Evolutionary conservation across 2,113 vertebrate genomes (phyloP).

Genomic region (Saimiri boliviensis): DNA sequence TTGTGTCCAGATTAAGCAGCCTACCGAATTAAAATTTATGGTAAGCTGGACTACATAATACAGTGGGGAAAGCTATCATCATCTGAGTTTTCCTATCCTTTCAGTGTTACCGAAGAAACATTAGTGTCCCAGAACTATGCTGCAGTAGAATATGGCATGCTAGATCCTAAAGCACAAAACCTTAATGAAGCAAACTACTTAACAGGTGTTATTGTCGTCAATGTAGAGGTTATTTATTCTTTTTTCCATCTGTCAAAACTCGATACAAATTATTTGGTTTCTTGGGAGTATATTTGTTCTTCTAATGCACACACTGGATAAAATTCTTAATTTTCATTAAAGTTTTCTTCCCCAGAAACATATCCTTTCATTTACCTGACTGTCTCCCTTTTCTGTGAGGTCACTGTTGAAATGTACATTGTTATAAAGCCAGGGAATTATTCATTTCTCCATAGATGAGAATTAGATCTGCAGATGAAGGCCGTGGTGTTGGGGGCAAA

Average conservation of each 20-base stretch:
- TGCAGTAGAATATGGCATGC: not conserved
- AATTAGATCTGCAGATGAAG: not conserved
- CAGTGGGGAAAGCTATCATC: not conserved
- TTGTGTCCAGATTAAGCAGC: not conserved
- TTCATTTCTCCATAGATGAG: not conserved
- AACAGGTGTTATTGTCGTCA: not conserved
- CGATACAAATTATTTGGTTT: not conserved
- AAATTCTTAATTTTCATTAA: not conserved
- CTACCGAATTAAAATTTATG: not conserved
- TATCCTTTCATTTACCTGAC: not conserved
- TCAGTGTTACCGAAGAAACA: not conserved
- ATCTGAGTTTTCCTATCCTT: not conserved
- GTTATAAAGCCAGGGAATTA: not conserved
- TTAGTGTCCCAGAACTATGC: not conserved
- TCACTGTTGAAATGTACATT: not conserved
- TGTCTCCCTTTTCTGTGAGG: not conserved
- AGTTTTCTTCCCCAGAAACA: not conserved
- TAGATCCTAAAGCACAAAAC: not conserved
- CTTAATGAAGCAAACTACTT: not conserved
- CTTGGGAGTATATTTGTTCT: not conserved
- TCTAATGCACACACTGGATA: not conserved
- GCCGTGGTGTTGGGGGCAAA: not conserved
- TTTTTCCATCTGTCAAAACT: slow-evolving; percentile 21
- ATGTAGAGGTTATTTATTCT: not conserved
- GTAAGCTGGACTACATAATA: slow-evolving; percentile 14